Evolutionary conservation across 2,113 vertebrate species (phyloP).

Genomic region (Odontophorus gujanensis): DNA sequence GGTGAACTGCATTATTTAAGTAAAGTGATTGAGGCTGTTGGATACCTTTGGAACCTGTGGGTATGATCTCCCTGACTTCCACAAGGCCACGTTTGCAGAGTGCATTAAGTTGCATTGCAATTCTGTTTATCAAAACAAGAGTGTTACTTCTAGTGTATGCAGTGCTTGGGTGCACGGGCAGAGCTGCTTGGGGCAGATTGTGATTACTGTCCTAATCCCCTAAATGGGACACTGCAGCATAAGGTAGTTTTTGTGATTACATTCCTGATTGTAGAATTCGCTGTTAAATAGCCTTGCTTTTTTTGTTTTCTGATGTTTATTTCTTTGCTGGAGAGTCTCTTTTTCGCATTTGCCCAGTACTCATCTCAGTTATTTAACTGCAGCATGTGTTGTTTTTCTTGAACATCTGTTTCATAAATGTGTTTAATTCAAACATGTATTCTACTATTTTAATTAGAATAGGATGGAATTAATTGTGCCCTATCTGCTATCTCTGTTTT

Average conservation of each 20-base stretch:
- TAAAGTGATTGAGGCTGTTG: background rate
- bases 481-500: background rate
- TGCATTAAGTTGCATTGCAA: background rate
- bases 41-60: constrained; percentile 6
- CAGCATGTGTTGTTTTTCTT: background rate
- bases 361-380: background rate
- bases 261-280: background rate
- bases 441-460: constrained; percentile 14
- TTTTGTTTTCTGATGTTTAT: background rate
- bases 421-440: background rate
- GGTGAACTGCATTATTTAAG: background rate
- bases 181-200: constrained; percentile 51
- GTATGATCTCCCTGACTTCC: background rate
- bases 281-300: background rate
- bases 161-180: background rate
- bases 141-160: background rate
- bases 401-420: background rate
- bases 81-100: background rate
- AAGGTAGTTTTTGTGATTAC: constrained; percentile 32
- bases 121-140: background rate
- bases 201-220: constrained; percentile 56
- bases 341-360: background rate
- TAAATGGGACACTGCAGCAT: constrained; percentile 54
- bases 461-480: background rate
- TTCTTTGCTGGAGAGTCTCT: background rate